phyloP scores from a whole-genome alignment of 2,797 vertebrate genomes.

The Enteromius afrohamiltoni region DNA sequence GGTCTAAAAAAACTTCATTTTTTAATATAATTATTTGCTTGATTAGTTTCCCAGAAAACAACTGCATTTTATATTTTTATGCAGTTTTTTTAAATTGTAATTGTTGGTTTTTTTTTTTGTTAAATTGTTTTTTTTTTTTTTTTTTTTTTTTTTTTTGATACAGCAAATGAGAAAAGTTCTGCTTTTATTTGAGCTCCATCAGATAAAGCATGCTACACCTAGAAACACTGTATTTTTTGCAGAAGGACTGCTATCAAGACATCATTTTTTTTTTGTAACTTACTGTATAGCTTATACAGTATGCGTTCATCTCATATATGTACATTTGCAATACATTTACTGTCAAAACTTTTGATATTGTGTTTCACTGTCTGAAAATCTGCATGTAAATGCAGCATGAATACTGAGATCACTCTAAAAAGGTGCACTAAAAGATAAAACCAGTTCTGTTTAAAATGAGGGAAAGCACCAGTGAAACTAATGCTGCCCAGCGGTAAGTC shows the following conservation, averaged over 20 bases:
- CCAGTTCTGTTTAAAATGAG: not conserved
- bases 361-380: not conserved
- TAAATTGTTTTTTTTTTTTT: too few relatives aligned
- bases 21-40: not conserved
- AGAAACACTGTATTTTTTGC: not conserved
- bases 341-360: not conserved
- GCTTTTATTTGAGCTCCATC: not conserved
- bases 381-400: not conserved
- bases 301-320: not conserved
- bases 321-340: not conserved
- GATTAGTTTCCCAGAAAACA: not conserved
- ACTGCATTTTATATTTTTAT: not conserved
- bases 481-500: slow-evolving; percentile 3
- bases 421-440: not conserved
- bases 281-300: not conserved
- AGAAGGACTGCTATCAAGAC: not conserved
- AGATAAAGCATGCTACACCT: not conserved
- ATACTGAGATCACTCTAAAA: not conserved
- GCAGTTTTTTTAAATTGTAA: not conserved
- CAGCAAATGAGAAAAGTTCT: not conserved
- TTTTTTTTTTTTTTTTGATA: too few relatives aligned
- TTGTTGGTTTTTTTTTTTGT: not conserved
- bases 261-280: not conserved
- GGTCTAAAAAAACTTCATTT: too few relatives aligned
- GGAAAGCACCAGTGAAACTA: slow-evolving; percentile 10